Base-by-base conservation (phyloP, 2,797 vertebrate genomes). In the Bucorvus abyssinicus region DNA sequence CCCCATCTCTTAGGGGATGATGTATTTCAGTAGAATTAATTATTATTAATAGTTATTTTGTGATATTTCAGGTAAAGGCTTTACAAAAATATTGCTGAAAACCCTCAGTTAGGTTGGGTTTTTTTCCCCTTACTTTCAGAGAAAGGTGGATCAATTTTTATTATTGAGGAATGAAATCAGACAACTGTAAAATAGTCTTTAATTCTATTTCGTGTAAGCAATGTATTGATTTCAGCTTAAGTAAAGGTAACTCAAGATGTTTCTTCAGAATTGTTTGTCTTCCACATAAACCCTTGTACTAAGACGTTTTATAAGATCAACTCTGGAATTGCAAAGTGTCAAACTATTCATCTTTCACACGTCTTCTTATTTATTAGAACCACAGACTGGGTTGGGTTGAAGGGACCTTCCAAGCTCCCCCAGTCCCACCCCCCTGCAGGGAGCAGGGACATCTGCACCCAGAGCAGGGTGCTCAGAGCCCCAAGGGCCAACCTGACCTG, bases 191-290 rank as follows among this genome's bases (percentile, higher is more conserved):
- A 88, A n/a, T 14, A 87, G 55, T 53, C 61, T 82, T 53, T 93
- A 83, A 84, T 91, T 91, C 73, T 84, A 11, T 92, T 84, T 75
- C 68, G 45, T 79, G 86, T 79, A 83, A 94, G 68, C 90, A 60
- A 52, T 12, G 42, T 18, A 92, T 90, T 60, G 93, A 90, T 92
- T 92, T 92, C 86, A 87, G 87, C 70, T 94, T 79, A 92, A 87
- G 78, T 27, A 79, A 70, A 22, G 14, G 78, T 40, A 75, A 70
- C 55, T 30, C 63, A 79, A 87, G 50, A 79, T n/a, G 20, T 56
- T 79, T n/a, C 63, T 67, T 75, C 65, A 12, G 60, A 84, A 79
- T 47, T 55, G 60, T 94, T 81, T 86, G 42, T 80, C 73, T 90
- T 83, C 60, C 24, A 10, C 24, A 59, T 49, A 47, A 86, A 94